Evolutionary conservation across 2,888 invertebrate genomes (phyloP), one percentile per base, ranked within the genome.

Genomic region (Halictus quadricinctus): DNA sequence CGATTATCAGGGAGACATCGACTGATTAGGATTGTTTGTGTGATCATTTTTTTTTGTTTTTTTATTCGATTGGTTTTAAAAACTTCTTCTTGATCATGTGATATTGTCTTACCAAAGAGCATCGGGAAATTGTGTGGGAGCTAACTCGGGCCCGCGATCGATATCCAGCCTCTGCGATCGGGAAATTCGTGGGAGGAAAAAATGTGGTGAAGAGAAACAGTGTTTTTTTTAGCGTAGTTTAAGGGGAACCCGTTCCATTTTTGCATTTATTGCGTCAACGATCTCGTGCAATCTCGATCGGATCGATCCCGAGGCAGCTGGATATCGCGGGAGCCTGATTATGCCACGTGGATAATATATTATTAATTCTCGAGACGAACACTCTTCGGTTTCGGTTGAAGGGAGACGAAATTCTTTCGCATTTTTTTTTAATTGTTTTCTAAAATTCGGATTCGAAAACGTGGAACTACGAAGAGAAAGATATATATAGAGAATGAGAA

Each of bases 81-180:
- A 64, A 64, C 89, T 91, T 93, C 88, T 92, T 91, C 90, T 93
- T 93, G 91, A 92, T 92, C 90, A 93, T 94, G 94, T 94, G 94
- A 94, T 94, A 94, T 94, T 93, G 92, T 93, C 91, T 94, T 94
- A 94, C 94, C 94, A 94, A 94, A 94, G 94, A 94, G 93, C 93
- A 94, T 94, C 92, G 91, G 90, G 92, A 94, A 93, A 93, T 92
- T 92, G 89, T 92, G 88, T 83, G 81, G 84, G 54, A 91, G 90
- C 90, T 90, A 92, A 92, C 90, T 91, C 91, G 84, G 90, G 84
- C 88, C 75, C 79, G 79, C 76, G 77, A 70, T 36, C 79, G 88
- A 25, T 84, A 48, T 73, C 70, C 84, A 70, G 64, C 75, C 76
- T 69, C 76, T 70, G 29, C 15, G 1, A 41, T 10, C n/a, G 64